Percentiles rank a stretch among this genome's conserved stretches.
Conservation (phyloP, 2,797 vertebrate genomes). For the Trichosurus vulpecula region DNA sequence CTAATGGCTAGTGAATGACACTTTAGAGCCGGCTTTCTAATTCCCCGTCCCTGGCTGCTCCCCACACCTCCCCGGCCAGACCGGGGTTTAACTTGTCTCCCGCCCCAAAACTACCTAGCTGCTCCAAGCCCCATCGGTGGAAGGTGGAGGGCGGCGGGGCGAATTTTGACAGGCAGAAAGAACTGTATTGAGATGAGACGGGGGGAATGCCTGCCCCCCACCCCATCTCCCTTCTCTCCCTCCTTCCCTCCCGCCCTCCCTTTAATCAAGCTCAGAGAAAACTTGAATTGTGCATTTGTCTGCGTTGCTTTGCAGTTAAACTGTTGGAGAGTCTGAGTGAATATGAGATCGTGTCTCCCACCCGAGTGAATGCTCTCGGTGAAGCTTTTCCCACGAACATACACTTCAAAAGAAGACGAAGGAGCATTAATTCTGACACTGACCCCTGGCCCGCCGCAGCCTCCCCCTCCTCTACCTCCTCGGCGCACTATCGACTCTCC, state of each 20-base stretch:
- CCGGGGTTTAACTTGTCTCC: not conserved
- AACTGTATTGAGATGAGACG: slow-evolving; percentile 20
- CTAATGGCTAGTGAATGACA: slow-evolving; percentile 34
- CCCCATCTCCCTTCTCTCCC: not conserved
- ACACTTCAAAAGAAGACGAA: slow-evolving; percentile 96
- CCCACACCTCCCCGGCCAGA: not conserved
- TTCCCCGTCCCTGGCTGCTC: not conserved
- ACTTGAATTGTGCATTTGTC: slow-evolving; percentile 50
- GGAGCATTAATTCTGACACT: slow-evolving; percentile 87
- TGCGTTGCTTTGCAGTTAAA: slow-evolving; percentile 84
- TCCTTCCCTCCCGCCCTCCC: slow-evolving; percentile 9
- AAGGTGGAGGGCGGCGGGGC: not conserved
- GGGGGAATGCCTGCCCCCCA: slow-evolving; percentile 7
- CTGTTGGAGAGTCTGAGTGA: slow-evolving; percentile 87
- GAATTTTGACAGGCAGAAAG: not conserved
- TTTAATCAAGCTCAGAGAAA: slow-evolving; percentile 42
- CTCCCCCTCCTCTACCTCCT: slow-evolving; percentile 66
- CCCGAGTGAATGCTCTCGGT: slow-evolving; percentile 94
- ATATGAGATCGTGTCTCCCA: slow-evolving; percentile 95
- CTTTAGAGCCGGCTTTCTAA: not conserved
- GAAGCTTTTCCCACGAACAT: slow-evolving; percentile 91
- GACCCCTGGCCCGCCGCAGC: slow-evolving; percentile 86
- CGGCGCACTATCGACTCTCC: slow-evolving; percentile 93
- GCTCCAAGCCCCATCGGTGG: not conserved
- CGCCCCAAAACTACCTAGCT: slow-evolving; percentile 35